Base-by-base conservation (phyloP, 2,113 vertebrate genomes). In the Indicator maculatus region DNA sequence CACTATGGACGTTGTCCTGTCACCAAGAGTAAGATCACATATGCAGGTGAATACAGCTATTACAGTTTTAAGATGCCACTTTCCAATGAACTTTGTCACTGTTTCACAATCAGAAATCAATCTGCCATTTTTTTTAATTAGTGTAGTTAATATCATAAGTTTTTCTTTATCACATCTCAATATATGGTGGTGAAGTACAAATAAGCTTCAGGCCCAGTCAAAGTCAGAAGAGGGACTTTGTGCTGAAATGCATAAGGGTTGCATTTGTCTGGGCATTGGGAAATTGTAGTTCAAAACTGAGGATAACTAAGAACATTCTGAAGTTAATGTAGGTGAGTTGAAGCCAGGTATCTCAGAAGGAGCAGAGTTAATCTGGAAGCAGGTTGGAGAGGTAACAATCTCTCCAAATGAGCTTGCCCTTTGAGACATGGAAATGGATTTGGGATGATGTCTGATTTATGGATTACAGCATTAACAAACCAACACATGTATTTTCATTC, bases 1-100 rank as follows among this genome's bases (percentile, higher is more conserved):
- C 7, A 4, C 31, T 33, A 14, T 28, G 26, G 56, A 33, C 28
- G 6, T 30, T 74, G 4, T n/a, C 14, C 14, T 80, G n/a, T 79
- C 52, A 36, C 17, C 1, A 4, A 4, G 19, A 38, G 9, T 2
- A 12, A 1, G 11, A 72, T 45, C 38, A 13, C 1, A 0, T 4
- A 23, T 67, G 27, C 30, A 88, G 30, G 23, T 58, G 76, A 36
- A 63, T 86, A n/a, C 6, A 66, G 10, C 36, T 72, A 8, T 41
- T 73, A 11, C 18, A 65, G 5, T 31, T 44, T 80, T 39, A 72
- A 72, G 58, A 41, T 63, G 45, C 23, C 65, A 2, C 20, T 66
- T 83, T 55, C 8, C 38, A 30, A 7, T 55, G 17, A 72, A 11
- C 21, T 76, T 36, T 53, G 33, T 27, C 55, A 12, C n/a, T 45